Conservation (phyloP, 2,797 vertebrate genomes). For the Australoheros facetus region DNA sequence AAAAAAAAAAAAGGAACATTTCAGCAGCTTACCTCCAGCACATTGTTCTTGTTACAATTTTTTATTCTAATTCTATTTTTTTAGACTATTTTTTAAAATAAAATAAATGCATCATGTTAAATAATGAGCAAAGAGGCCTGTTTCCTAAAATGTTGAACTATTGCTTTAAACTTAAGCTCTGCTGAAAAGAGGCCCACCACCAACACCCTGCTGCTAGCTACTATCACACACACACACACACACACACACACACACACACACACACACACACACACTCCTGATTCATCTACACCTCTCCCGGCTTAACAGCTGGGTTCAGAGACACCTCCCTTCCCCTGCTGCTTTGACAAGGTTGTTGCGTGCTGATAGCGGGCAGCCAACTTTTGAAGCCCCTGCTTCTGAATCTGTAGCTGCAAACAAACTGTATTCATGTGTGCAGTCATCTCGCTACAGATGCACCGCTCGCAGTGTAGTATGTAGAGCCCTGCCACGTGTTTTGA, state of each 20-base stretch:
- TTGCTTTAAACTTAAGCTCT: not conserved
- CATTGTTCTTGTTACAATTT: too few relatives aligned
- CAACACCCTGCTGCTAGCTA: not conserved
- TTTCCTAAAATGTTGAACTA: not conserved
- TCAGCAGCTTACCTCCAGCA: too few relatives aligned
- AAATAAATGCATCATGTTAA: not conserved
- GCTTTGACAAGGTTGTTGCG: conserved; percentile 59
- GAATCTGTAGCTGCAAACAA: conserved; percentile 21
- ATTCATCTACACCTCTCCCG: conserved; percentile 45
- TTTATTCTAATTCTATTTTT: too few relatives aligned
- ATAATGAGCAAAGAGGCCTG: not conserved
- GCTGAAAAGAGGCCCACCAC: not conserved
- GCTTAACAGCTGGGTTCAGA: conserved; percentile 49
- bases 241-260: too few relatives aligned
- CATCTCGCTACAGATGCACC: not conserved
- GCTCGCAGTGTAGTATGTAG: not conserved
- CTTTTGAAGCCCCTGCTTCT: conserved; percentile 32
- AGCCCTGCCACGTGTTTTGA: not conserved
- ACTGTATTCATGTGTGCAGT: not conserved
- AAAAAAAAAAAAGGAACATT: too few relatives aligned
- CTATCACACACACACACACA: too few relatives aligned
- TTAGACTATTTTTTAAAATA: too few relatives aligned
- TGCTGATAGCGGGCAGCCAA: conserved; percentile 38
- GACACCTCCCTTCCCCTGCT: conserved; percentile 60
- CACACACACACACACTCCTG: not conserved